Conservation (phyloP, 2,113 vertebrate species). For the Heterochromis multidens region DNA sequence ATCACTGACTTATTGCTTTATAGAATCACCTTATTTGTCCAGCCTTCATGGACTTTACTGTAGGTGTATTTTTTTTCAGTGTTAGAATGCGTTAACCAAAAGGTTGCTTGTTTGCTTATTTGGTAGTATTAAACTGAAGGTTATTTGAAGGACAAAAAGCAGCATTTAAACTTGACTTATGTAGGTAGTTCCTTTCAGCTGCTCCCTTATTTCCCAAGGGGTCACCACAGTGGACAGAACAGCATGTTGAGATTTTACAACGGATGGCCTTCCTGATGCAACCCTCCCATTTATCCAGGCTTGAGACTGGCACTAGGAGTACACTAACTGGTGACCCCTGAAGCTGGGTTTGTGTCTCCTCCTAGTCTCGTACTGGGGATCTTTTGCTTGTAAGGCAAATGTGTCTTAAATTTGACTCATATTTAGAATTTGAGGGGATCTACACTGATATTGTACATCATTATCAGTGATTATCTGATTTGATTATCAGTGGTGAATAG, state of each 20-base stretch:
- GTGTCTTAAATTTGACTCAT: background rate
- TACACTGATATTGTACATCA: background rate
- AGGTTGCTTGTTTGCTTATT: background rate
- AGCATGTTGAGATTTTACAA: background rate
- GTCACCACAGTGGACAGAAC: background rate
- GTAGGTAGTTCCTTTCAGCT: background rate
- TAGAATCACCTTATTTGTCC: background rate
- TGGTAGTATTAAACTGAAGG: background rate
- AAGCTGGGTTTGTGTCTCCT: no score
- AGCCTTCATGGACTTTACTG: background rate
- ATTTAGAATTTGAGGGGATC: background rate
- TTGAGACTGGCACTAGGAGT: background rate
- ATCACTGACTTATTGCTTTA: no score
- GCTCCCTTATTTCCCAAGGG: background rate
- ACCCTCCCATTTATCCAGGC: background rate
- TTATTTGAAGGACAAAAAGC: background rate
- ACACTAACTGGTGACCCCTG: background rate
- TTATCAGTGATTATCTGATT: no score
- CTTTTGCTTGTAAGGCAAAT: no score
- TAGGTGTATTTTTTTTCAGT: accelerated
- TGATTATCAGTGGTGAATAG: no score
- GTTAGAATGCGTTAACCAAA: background rate
- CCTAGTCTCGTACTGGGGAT: no score
- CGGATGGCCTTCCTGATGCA: background rate
- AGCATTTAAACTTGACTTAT: background rate